phyloP scores from a whole-genome alignment of 2,113 vertebrate genomes.

The Caracal caracal region DNA sequence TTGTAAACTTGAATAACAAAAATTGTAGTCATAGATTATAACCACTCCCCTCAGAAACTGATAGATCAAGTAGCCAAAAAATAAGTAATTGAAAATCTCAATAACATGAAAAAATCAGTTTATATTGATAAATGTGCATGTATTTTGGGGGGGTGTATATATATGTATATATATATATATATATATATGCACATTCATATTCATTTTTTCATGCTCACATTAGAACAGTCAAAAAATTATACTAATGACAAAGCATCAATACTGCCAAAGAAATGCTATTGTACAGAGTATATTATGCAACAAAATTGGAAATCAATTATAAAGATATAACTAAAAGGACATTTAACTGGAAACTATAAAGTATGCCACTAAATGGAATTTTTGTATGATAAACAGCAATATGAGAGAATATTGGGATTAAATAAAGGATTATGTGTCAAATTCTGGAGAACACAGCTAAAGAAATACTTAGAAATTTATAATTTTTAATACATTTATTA shows the following conservation, averaged over 20 bases:
- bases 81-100: background rate
- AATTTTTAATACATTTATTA: background rate
- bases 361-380: background rate
- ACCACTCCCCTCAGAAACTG: background rate
- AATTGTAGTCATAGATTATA: background rate
- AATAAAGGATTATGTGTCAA: background rate
- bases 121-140: background rate
- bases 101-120: background rate
- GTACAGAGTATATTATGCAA: background rate
- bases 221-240: background rate
- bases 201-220: background rate
- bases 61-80: background rate
- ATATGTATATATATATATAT: accelerated
- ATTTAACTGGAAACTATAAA: background rate
- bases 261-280: background rate
- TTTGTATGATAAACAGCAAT: background rate
- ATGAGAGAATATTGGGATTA: background rate
- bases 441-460: background rate
- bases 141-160: background rate
- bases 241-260: background rate
- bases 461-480: background rate
- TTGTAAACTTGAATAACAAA: background rate
- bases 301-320: background rate
- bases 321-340: background rate
- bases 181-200: background rate